Evolutionary conservation across 2,113 vertebrate genomes (phyloP).

Genomic region (Mionectes macconnelli): DNA sequence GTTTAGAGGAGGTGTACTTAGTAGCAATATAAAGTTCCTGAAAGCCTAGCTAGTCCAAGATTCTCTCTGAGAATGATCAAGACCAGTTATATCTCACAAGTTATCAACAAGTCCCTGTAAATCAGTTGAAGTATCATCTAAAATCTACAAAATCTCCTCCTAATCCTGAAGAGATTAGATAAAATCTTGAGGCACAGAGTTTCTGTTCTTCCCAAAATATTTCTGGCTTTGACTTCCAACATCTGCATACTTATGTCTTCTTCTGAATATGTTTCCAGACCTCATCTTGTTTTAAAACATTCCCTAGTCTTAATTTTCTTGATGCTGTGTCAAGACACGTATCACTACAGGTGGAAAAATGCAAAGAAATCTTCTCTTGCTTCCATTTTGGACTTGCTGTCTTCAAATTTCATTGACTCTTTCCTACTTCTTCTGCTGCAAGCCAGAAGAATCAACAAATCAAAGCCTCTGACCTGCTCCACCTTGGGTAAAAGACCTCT

Average conservation of each 20-base stretch:
- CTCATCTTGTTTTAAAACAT: background rate
- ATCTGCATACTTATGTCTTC: background rate
- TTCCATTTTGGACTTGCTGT: background rate
- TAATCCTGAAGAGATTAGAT: background rate
- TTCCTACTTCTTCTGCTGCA: background rate
- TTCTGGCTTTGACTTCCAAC: background rate
- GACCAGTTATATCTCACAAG: background rate
- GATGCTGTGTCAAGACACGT: accelerated
- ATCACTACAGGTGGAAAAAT: background rate
- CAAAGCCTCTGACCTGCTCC: background rate
- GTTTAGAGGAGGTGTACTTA: background rate
- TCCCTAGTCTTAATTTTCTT: background rate
- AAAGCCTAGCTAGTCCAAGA: background rate
- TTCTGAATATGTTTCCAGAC: background rate
- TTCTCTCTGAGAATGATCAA: background rate
- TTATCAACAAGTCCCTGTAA: background rate
- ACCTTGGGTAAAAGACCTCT: background rate
- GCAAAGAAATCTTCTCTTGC: background rate
- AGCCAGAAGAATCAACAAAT: background rate
- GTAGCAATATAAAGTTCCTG: background rate
- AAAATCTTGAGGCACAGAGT: background rate
- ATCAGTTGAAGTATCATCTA: background rate
- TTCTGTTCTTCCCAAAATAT: background rate
- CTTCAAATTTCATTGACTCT: background rate
- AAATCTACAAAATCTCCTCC: background rate